phyloP scores from a whole-genome alignment of 2,113 vertebrate genomes.

The Deroptyus accipitrinus region DNA sequence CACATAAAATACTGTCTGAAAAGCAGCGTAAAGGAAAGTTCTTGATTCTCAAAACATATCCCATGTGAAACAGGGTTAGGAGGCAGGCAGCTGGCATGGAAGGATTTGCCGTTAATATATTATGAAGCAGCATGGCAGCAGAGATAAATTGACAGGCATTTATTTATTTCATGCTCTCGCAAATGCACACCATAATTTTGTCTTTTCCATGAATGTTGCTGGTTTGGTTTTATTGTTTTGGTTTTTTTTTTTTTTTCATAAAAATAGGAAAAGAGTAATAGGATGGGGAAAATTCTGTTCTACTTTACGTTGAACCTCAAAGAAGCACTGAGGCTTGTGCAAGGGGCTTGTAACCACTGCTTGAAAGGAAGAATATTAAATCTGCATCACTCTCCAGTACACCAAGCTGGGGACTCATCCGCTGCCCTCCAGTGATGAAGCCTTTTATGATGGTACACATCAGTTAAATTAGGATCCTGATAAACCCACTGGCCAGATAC shows the following conservation, averaged over 20 bases:
- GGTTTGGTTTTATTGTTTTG: not conserved
- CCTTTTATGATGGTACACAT: not conserved
- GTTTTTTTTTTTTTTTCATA: not conserved
- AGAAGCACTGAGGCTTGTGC: not conserved
- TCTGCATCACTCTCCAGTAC: not conserved
- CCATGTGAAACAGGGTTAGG: not conserved
- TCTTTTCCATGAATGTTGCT: not conserved
- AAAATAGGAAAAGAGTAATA: not conserved
- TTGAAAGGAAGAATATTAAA: not conserved
- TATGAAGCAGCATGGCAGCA: not conserved
- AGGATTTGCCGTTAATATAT: not conserved
- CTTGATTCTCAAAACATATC: not conserved
- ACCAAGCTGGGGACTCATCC: not conserved
- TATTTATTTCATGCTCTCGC: not conserved
- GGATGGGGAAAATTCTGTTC: not conserved
- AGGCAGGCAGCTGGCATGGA: not conserved
- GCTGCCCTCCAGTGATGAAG: not conserved
- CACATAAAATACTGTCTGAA: not conserved
- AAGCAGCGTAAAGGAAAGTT: not conserved
- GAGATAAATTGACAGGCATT: not conserved
- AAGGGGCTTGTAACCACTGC: not conserved
- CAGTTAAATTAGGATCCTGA: not conserved
- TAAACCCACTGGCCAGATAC: not conserved
- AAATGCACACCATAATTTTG: not conserved
- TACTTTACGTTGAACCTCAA: not conserved